Evolutionary conservation across 2,113 vertebrate species (phyloP).

Genomic region (Phainopepla nitens): DNA sequence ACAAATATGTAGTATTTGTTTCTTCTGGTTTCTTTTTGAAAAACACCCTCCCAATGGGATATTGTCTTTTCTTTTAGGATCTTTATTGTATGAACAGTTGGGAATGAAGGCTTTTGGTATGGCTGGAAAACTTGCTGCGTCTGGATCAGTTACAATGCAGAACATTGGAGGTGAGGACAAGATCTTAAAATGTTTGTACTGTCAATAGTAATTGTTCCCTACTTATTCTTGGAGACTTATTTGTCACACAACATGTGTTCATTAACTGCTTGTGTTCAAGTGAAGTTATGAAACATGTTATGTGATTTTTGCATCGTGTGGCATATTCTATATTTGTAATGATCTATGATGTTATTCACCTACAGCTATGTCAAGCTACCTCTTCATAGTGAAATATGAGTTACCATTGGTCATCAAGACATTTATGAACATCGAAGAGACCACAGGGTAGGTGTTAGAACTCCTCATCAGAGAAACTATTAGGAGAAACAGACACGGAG

Average conservation of each 20-base stretch:
- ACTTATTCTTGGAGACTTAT: slow-evolving; percentile 29
- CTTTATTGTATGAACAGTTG: slow-evolving; percentile 90
- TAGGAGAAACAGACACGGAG: slow-evolving; percentile 50
- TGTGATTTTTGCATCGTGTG: slow-evolving; percentile 62
- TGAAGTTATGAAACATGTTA: slow-evolving; percentile 63
- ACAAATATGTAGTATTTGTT: background rate
- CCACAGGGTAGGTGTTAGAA: slow-evolving; percentile 81
- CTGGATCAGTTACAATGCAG: slow-evolving; percentile 93
- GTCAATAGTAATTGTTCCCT: slow-evolving; percentile 26
- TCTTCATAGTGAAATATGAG: slow-evolving; percentile 98
- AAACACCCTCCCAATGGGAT: background rate
- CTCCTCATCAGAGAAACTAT: slow-evolving; percentile 65
- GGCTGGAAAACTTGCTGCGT: slow-evolving; percentile 91
- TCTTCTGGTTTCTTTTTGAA: background rate
- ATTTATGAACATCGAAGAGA: slow-evolving; percentile 78
- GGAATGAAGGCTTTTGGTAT: slow-evolving; percentile 94
- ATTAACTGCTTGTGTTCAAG: slow-evolving; percentile 57
- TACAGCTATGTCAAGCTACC: slow-evolving; percentile 98
- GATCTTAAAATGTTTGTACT: background rate
- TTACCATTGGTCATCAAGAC: slow-evolving; percentile 92
- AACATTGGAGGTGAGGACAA: slow-evolving; percentile 90
- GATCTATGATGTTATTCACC: slow-evolving; percentile 74
- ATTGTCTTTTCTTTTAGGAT: slow-evolving; percentile 69
- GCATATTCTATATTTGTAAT: slow-evolving; percentile 73
- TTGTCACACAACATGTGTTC: slow-evolving; percentile 61